phyloP scores from a whole-genome alignment of 2,113 vertebrate species.

The Rhabdomys dilectus region DNA sequence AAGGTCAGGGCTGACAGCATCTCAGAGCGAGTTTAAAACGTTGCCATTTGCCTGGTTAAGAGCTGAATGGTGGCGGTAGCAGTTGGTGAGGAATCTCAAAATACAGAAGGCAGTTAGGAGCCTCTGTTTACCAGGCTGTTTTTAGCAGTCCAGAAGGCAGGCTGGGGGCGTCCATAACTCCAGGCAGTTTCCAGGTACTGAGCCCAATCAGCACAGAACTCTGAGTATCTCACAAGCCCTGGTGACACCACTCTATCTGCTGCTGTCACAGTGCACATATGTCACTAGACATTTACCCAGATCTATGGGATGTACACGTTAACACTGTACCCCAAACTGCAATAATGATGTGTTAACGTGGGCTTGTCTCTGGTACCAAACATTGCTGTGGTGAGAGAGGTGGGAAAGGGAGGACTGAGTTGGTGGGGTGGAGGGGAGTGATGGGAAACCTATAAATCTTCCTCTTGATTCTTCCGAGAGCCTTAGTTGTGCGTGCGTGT shows the following conservation, averaged over 20 bases:
- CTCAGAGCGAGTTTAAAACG: constrained; percentile 3
- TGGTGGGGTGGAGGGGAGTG: too few species aligned
- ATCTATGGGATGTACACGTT: background rate
- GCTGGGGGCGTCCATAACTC: background rate
- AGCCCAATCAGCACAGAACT: background rate
- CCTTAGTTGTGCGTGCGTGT: background rate
- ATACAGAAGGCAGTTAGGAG: background rate
- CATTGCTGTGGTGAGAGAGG: background rate
- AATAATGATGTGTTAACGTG: background rate
- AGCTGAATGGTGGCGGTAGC: background rate
- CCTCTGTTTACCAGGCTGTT: background rate
- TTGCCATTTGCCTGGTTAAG: background rate
- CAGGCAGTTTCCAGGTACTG: background rate
- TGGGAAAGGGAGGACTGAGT: background rate
- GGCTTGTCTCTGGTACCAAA: background rate
- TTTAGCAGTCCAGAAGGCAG: background rate
- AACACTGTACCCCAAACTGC: background rate
- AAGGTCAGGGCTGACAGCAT: background rate
- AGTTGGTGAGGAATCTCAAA: background rate
- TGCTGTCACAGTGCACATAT: background rate
- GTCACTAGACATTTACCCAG: background rate
- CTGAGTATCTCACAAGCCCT: background rate
- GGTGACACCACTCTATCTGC: background rate
- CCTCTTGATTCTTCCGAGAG: background rate
- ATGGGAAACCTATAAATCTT: background rate